Evolutionary conservation across 2,888 invertebrate species (phyloP).

Genomic region (Laspeyria flexula): DNA sequence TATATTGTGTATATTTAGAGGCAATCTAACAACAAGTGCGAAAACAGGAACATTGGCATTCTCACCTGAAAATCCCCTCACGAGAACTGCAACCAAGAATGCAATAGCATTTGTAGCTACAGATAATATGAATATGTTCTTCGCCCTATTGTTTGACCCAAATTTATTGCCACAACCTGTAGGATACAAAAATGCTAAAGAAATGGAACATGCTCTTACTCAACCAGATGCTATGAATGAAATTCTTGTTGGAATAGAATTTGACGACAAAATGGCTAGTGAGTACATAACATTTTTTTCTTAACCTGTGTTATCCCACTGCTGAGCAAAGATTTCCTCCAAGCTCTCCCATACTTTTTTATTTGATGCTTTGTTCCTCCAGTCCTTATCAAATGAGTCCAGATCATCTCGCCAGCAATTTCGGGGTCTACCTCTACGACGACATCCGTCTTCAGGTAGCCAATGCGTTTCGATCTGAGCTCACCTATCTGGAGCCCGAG

Average conservation of each 20-base stretch:
- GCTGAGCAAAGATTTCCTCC: no score
- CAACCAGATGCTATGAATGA: conserved; percentile 77
- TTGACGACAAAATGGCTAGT: conserved; percentile 78
- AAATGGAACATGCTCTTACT: conserved; percentile 69
- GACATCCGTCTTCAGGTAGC: no score
- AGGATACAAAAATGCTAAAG: conserved; percentile 69
- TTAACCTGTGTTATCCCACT: neutral
- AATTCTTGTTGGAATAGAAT: conserved; percentile 78
- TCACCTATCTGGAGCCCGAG: no score
- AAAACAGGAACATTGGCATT: conserved; percentile 73
- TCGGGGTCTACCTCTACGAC: no score
- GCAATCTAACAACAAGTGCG: conserved; percentile 69
- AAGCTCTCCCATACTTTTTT: no score
- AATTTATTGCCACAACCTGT: conserved; percentile 72
- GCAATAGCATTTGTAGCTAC: conserved; percentile 73
- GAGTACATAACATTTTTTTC: conserved; percentile 45
- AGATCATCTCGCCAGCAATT: no score
- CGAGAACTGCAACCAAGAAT: conserved; percentile 69
- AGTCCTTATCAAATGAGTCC: no score
- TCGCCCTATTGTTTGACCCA: conserved; percentile 68
- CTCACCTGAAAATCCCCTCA: conserved; percentile 75
- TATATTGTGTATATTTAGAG: conserved; percentile 54
- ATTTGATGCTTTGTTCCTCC: no score
- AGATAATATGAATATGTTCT: conserved; percentile 72
- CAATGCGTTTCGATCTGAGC: no score